A percentile compares a stretch with the other conserved stretches of the same genome.
These are phyloP conservation scores for Acrossocheilus fasciatus DNA, from an alignment of 2,797 vertebrate species.

Conservation along the genomic window DNA sequence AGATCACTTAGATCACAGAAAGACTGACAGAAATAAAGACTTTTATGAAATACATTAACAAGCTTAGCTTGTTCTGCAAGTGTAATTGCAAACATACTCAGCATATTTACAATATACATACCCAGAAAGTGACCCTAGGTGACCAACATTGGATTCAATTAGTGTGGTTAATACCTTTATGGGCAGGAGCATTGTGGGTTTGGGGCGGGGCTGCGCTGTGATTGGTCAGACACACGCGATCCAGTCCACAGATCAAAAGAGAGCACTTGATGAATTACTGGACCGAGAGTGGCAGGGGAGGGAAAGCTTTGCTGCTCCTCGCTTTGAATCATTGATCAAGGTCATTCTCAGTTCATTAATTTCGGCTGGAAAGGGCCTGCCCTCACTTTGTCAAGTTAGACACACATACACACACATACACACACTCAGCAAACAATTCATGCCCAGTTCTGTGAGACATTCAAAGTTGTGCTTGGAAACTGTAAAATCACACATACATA, in stretches of 20 bases:
- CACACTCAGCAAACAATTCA: constrained; percentile 52
- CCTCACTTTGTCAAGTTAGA: constrained; percentile 56
- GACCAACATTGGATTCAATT: constrained; percentile 63
- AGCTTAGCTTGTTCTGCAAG: not conserved
- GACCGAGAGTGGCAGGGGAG: constrained; percentile 80
- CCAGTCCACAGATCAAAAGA: constrained; percentile 89
- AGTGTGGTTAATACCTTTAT: constrained; percentile 59
- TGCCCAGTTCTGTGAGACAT: constrained; percentile 30
- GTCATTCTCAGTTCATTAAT: constrained; percentile 87
- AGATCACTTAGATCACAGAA: not conserved
- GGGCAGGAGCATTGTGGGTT: constrained; percentile 18
- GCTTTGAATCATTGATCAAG: constrained; percentile 85
- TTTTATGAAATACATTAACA: not conserved
- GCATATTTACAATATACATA: constrained; percentile 16
- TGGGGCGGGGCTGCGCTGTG: constrained; percentile 52
- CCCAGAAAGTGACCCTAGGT: constrained; percentile 45
- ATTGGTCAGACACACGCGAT: constrained; percentile 84
- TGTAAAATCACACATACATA: not conserved
- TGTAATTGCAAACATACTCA: not conserved
- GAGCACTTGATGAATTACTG: constrained; percentile 85
- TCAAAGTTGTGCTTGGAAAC: not conserved
- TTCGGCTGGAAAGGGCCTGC: constrained; percentile 75
- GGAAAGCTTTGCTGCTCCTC: constrained; percentile 72
- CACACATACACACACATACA: constrained; percentile 34
- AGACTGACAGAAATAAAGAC: not conserved